Evolutionary conservation across 2,888 invertebrate genomes (phyloP), one percentile per base, ranked within the genome.

Genomic region (Epiblema foenella): DNA sequence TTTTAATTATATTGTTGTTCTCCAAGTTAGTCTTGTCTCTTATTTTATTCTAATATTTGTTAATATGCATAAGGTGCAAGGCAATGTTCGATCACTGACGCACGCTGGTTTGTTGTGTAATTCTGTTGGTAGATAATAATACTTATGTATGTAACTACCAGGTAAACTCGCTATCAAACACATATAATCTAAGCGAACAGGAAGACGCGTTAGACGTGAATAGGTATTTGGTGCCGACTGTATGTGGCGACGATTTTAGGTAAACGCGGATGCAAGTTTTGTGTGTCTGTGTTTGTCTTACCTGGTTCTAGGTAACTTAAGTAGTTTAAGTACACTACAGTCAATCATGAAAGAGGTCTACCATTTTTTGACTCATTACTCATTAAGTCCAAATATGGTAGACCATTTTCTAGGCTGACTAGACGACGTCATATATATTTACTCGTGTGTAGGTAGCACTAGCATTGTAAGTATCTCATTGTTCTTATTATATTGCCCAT

Each of bases 31-130:
- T n/a, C n/a, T n/a, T n/a, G n/a, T n/a, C n/a, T n/a, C n/a, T n/a
- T n/a, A n/a, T n/a, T n/a, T n/a, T n/a, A n/a, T n/a, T n/a, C 10
- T 39, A 39, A 29, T 62, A 49, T 51, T 33, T 51, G 29, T 17
- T 51, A 63, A 52, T 52, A 12, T n/a, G 33, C 29, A 33, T 7
- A 57, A 52, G 52, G 52, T 20, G n/a, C n/a, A n/a, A n/a, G n/a
- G 11, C 52, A 20, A 20, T 2, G 12, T 52, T 11, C 20, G 18
- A 52, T 17, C 20, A 18, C 15, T 18, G 51, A 9, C 49, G n/a
- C 17, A 18, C 51, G 2, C 42, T 7, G 7, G 11, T 12, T 42
- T 42, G 42, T 42, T 42, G 5, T 42, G 42, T 42, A 15, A 39
- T 39, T 42, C 5, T 42, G 42, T 42, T 42, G 42, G 42, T 42